These are phyloP conservation scores for Drosophila funebris DNA, from an alignment of 1,140 invertebrate species.

Conservation along the genomic window DNA sequence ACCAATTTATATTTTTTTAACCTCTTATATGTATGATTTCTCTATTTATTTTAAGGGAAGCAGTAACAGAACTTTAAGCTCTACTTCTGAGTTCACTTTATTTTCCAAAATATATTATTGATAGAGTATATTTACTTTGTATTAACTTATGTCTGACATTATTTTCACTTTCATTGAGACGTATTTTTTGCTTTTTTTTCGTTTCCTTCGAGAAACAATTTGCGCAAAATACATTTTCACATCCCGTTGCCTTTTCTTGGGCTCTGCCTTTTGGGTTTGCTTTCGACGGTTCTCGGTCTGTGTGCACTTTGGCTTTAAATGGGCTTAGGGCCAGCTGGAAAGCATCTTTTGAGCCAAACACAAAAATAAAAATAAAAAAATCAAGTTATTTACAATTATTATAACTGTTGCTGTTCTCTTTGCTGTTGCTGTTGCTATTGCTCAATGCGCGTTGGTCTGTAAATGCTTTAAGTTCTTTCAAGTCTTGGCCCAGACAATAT, in stretches of 20 bases:
- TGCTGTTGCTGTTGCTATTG: constrained; percentile 34
- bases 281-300: not conserved
- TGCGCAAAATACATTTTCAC: constrained; percentile 48
- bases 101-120: not conserved
- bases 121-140: constrained; percentile 11
- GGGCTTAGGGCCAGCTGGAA: constrained; percentile 51
- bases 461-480: constrained; percentile 69
- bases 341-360: constrained; percentile 31
- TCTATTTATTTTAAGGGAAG: not conserved
- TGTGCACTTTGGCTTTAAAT: constrained; percentile 50
- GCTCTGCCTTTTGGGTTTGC: constrained; percentile 11
- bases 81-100: not conserved
- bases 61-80: too few species aligned
- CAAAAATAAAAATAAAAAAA: constrained; percentile 32
- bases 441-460: constrained; percentile 63
- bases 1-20: too few species aligned
- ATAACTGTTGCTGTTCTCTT: constrained; percentile 39
- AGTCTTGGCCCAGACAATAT: constrained; percentile 52
- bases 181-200: constrained; percentile 17
- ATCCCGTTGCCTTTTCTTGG: constrained; percentile 45
- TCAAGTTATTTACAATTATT: constrained; percentile 80
- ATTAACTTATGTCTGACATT: not conserved
- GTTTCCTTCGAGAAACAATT: constrained; percentile 57
- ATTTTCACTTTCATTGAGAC: constrained; percentile 12
- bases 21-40: too few species aligned